Percentiles rank a stretch among this genome's conserved stretches.
phyloP scores from a whole-genome alignment of 2,113 vertebrate species.

The Corapipo altera region DNA sequence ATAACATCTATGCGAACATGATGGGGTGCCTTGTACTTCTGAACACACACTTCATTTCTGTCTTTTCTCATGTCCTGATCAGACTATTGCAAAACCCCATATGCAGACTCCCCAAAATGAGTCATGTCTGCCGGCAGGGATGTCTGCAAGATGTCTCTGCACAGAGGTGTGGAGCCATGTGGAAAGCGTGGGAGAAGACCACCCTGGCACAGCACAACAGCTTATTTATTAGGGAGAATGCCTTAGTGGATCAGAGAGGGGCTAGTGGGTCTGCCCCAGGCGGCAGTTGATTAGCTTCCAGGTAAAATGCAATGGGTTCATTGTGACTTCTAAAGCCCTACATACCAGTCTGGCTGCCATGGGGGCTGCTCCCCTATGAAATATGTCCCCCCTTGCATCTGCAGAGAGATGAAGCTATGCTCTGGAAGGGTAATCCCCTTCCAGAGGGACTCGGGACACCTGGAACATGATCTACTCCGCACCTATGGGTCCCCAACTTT shows the following conservation, averaged over 20 bases:
- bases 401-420: neutral
- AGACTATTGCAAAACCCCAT: neutral
- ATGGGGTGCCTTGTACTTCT: neutral
- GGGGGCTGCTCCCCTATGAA: neutral
- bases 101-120: neutral
- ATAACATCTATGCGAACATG: neutral
- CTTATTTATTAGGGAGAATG: neutral
- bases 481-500: accelerated
- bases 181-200: neutral
- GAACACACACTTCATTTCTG: neutral
- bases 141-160: neutral
- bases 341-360: neutral
- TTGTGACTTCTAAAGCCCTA: neutral
- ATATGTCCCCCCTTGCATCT: accelerated
- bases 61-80: neutral
- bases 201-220: neutral
- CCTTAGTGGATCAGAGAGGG: neutral
- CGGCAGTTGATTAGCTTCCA: neutral
- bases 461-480: accelerated
- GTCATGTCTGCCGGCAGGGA: neutral
- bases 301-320: neutral
- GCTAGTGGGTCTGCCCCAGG: neutral
- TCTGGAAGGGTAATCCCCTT: neutral
- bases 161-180: neutral
- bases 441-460: neutral